phyloP scores from a whole-genome alignment of 2,888 invertebrate species.

The Polydrusus cervinus region DNA sequence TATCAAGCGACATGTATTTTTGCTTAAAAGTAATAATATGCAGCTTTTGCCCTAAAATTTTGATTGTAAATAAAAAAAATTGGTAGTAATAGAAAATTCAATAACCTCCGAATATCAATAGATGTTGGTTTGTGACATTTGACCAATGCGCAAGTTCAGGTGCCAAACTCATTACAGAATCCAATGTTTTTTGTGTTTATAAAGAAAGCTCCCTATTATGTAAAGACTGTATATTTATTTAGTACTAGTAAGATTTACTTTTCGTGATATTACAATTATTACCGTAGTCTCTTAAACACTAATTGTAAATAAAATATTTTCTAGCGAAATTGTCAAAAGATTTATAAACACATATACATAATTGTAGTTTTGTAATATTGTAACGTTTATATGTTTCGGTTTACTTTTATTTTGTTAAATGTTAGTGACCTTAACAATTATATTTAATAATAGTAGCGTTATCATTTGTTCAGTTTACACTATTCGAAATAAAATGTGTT shows the following conservation, averaged over 20 bases:
- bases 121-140: conserved; percentile 2
- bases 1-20: background rate
- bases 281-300: conserved; percentile 32
- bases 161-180: conserved; percentile 14
- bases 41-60: background rate
- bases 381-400: conserved; percentile 38
- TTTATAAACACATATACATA: conserved; percentile 40
- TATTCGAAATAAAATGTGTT: conserved; percentile 34
- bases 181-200: conserved; percentile 26
- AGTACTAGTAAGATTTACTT: conserved; percentile 29
- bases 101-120: conserved; percentile 11
- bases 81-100: no score
- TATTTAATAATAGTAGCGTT: conserved; percentile 15
- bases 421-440: conserved; percentile 31
- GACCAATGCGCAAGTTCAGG: conserved; percentile 32
- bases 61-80: background rate
- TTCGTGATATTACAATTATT: conserved; percentile 52
- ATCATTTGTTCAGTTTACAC: conserved; percentile 22
- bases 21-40: background rate
- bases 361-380: conserved; percentile 47
- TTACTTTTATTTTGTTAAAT: conserved; percentile 41
- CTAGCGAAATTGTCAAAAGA: conserved; percentile 38
- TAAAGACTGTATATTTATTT: conserved; percentile 44
- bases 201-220: conserved; percentile 31
- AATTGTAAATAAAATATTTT: conserved; percentile 41